These are phyloP conservation scores for Anguilla obscura DNA, from an alignment of 2,797 vertebrate species.

Conservation along the genomic window DNA sequence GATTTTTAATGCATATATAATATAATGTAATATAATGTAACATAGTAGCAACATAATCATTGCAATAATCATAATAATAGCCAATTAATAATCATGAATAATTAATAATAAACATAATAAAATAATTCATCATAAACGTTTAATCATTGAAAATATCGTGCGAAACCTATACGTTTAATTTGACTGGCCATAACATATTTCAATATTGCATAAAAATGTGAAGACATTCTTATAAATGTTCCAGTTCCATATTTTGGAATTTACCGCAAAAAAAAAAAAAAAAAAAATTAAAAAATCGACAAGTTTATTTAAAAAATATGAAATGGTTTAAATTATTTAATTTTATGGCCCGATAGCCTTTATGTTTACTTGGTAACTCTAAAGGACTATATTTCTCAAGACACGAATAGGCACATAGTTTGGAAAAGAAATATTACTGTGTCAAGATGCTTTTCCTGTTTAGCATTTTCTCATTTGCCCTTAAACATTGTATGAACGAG, in stretches of 20 bases:
- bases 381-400: neutral
- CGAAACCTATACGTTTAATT: neutral
- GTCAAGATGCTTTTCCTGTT: neutral
- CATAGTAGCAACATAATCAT: neutral
- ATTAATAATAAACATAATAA: neutral
- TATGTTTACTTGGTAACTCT: neutral
- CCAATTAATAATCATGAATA: neutral
- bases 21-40: neutral
- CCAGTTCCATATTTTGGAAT: too few species aligned
- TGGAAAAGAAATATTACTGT: neutral
- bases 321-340: neutral
- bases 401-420: neutral
- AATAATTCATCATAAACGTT: neutral
- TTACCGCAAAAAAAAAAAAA: neutral
- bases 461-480: neutral
- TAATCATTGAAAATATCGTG: neutral
- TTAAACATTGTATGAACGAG: neutral
- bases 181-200: constrained; percentile 13
- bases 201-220: neutral
- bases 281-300: neutral
- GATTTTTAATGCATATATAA: neutral
- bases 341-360: neutral
- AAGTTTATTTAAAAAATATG: neutral
- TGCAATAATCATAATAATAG: neutral
- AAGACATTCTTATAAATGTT: neutral